A percentile compares a stretch with the other conserved stretches of the same genome.
Evolutionary conservation across 2,113 vertebrate genomes (phyloP).

Genomic region (Mystacornis crossleyi): DNA sequence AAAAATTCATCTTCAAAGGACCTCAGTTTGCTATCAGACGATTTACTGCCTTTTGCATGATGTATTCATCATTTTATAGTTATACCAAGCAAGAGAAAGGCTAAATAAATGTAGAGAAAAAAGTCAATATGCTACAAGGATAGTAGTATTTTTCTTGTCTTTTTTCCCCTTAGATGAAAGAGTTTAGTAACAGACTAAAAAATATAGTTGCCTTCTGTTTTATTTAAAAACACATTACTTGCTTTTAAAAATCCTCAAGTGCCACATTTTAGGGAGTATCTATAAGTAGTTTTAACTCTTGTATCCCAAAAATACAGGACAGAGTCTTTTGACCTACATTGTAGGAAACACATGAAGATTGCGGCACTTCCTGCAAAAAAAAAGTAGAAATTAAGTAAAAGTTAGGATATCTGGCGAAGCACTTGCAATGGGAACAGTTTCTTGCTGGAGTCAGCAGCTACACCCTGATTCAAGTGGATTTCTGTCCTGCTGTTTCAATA

Average conservation of each 20-base stretch:
- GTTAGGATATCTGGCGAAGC: background rate
- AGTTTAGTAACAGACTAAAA: background rate
- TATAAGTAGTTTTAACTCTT: background rate
- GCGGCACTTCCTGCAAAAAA: background rate
- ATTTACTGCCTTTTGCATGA: background rate
- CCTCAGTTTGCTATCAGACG: background rate
- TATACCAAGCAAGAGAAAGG: background rate
- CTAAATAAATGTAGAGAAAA: background rate
- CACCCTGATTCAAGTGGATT: background rate
- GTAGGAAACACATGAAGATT: background rate
- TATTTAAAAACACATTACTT: background rate
- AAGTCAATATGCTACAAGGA: background rate
- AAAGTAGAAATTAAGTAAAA: background rate
- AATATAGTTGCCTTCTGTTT: background rate
- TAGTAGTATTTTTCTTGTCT: rapidly evolving
- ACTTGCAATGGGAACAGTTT: background rate
- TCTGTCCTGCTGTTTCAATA: background rate
- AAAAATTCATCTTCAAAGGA: background rate
- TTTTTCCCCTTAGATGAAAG: rapidly evolving
- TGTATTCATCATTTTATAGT: background rate
- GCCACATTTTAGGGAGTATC: background rate
- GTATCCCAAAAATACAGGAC: background rate
- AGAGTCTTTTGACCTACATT: background rate
- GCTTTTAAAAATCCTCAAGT: background rate
- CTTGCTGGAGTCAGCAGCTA: background rate